Evolutionary conservation across 2,113 vertebrate species (phyloP).

Genomic region (Cynopterus brachyotis): DNA sequence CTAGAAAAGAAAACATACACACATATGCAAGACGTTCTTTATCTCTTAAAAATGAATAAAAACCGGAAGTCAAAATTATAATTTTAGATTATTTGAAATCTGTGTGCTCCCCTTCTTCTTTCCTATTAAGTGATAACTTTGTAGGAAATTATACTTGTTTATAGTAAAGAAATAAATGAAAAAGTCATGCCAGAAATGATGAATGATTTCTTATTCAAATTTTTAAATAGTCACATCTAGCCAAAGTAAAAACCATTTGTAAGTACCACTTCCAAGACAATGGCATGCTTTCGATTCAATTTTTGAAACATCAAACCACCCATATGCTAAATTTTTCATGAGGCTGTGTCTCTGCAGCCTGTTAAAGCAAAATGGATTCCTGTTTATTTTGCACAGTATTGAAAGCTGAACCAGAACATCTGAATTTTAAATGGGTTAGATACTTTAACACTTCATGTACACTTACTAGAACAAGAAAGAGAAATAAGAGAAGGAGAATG

Average conservation of each 20-base stretch:
- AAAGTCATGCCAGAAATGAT: background rate
- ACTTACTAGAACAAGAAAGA: background rate
- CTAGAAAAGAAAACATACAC: background rate
- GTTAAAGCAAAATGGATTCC: background rate
- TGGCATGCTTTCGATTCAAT: background rate
- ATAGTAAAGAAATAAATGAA: background rate
- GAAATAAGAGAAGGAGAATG: background rate
- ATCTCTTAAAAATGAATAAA: background rate
- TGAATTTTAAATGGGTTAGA: background rate
- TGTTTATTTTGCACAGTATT: background rate
- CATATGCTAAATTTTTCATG: background rate
- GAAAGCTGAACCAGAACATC: background rate
- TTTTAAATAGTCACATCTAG: background rate
- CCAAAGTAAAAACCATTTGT: background rate
- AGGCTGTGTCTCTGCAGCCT: background rate
- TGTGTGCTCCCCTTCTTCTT: background rate
- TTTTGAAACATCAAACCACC: background rate
- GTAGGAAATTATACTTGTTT: background rate
- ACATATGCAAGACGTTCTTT: background rate
- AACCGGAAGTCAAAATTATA: background rate
- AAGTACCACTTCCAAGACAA: background rate
- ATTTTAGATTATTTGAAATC: background rate
- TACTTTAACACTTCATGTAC: fast-evolving
- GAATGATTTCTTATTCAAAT: background rate
- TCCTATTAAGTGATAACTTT: background rate